These are phyloP conservation scores for Tretioscincus oriximinensis DNA, from an alignment of 2,113 vertebrate genomes.

Conservation along the genomic window DNA sequence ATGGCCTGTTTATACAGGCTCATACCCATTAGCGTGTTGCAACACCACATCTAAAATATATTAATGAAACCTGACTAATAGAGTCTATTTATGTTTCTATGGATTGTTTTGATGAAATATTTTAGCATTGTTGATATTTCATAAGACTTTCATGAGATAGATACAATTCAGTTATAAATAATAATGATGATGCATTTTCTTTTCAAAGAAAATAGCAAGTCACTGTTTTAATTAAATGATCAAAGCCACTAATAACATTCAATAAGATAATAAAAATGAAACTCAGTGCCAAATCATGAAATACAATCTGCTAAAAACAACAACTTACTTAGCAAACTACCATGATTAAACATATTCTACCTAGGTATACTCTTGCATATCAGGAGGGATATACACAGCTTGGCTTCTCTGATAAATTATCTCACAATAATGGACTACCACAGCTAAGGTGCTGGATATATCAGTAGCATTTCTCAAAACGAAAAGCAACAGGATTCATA, in stretches of 20 bases:
- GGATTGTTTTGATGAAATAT: not conserved
- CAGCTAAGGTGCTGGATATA: not conserved
- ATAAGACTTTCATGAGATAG: not conserved
- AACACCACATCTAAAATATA: not conserved
- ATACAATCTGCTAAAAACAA: not conserved
- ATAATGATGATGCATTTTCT: not conserved
- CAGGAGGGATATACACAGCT: not conserved
- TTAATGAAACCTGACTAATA: not conserved
- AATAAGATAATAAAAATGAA: not conserved
- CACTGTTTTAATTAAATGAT: not conserved
- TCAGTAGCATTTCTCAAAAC: not conserved
- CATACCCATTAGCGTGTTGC: not conserved
- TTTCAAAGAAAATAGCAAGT: not conserved
- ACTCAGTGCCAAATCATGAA: not conserved
- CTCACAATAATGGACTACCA: not conserved
- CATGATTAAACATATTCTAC: not conserved
- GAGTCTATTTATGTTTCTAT: too few species aligned
- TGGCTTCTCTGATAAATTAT: not conserved
- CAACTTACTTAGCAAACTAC: not conserved
- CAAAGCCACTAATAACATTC: not conserved
- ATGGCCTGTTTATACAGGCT: too few species aligned
- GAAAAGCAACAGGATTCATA: not conserved
- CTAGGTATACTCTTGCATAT: not conserved
- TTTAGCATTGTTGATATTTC: not conserved
- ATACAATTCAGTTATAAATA: not conserved